Evolutionary conservation across 1,140 invertebrate genomes (phyloP), one percentile per base, ranked within the genome.

Genomic region (Drosophila cardini): DNA sequence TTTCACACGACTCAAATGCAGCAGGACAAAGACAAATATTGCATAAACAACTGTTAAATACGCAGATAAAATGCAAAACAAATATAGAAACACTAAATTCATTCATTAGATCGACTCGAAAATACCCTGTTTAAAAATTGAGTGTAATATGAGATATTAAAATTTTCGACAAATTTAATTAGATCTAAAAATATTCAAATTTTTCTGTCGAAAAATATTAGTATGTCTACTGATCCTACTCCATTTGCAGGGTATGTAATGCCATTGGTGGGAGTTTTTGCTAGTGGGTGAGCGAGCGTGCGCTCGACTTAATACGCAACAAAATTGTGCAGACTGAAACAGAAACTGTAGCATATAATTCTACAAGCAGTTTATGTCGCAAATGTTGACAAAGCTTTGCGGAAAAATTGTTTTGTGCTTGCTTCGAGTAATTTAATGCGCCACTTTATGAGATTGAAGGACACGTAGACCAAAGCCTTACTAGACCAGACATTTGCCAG

Each of bases 41-140:
- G 65, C 68, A 86, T 75, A 86, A 72, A 86, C 79, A 82, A 83
- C 72, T 71, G 74, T 68, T 76, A 75, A 78, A 72, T 76, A 68
- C 69, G 58, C 43, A 56, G 65, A 69, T 65, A 62, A 42, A 48
- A 36, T 13, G 50, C 30, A 60, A 46, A 60, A 55, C 38, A 61
- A 60, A 52, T 15, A 67, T 15, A 10, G 8, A 0, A 2, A 11
- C 36, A 43, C 46, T 34, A n/a, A 36, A 3, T 2, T 10, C 9
- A n/a, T 3, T 26, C 0, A 9, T 6, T 36, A n/a, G 30, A 26
- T 15, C 30, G 18, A 60, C 45, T 36, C 1, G 1, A 6, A 15
- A 16, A 45, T 68, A 48, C 40, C 38, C 13, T 30, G 36, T 38
- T 2, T 10, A 26, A n/a, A 52, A 16, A 32, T 1, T 2, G n/a